Evolutionary conservation across 2,797 vertebrate genomes (phyloP), one percentile per base, ranked within the genome.

Genomic region (Urophycis tenuis): DNA sequence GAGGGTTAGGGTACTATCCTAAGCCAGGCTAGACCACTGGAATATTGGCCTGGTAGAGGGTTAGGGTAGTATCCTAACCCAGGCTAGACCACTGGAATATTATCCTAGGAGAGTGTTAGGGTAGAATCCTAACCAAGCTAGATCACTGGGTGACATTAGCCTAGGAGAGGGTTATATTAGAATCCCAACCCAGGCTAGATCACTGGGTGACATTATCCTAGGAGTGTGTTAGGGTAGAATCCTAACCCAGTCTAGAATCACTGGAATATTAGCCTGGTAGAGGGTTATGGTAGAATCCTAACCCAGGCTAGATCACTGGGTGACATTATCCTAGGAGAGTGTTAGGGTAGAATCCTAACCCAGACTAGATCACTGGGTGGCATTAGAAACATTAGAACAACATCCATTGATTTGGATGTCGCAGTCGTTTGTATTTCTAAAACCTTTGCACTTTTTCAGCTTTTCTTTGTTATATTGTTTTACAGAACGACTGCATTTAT

Each of bases 361-460:
- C 14, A 41, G 1, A 15, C 39, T 41, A 41, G 30, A 12, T 71
- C 74, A 69, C 60, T 75, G 64, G 60, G 82, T n/a, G n/a, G 81
- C 83, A 81, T 85, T 53, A 84, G 83, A 87, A 90, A 92, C 87
- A 41, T 41, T 41, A 41, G 14, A 41, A 41, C 14, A 41, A 17
- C 39, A 41, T 41, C 39, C 39, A 41, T 88, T 91, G 87, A 90
- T 86, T 87, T 92, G 81, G 67, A 60, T 60, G 53, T 60, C 25
- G 22, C 53, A 90, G 81, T 78, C 74, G 77, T 71, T 85, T 84
- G 45, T 76, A 83, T 81, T 73, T 35, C 69, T 69, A 31, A 73
- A 75, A 75, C 74, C 69, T 81, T 87, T 88, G 85, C 86, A 87
- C 89, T 79, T 79, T 83, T 92, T 91, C 87, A 81, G 87, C 87